Percentiles rank a stretch among this genome's conserved stretches.
phyloP scores from a whole-genome alignment of 2,797 vertebrate species.

The Columba guinea region DNA sequence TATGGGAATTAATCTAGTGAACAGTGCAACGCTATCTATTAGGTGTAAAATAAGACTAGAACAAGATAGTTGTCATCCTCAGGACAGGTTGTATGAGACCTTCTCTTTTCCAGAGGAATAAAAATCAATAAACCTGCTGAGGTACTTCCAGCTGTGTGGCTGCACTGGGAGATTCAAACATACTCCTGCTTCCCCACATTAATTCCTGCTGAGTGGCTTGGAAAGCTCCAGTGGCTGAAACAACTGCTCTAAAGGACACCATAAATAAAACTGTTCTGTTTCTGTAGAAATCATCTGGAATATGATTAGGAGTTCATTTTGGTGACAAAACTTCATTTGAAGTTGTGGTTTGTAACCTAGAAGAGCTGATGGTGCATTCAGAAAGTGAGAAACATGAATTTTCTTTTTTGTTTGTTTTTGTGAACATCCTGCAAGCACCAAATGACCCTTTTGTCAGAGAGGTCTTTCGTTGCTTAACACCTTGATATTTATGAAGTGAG shows the following conservation, averaged over 20 bases:
- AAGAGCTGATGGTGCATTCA: conserved; percentile 25
- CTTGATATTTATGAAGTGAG: conserved; percentile 42
- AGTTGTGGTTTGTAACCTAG: conserved; percentile 19
- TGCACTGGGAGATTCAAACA: not conserved
- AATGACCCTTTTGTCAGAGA: conserved; percentile 45
- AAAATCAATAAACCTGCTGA: not conserved
- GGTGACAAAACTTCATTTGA: conserved; percentile 51
- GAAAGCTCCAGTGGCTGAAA: conserved; percentile 49
- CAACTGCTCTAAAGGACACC: conserved; percentile 34
- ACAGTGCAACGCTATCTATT: accelerated
- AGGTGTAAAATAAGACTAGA: not conserved
- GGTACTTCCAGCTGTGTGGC: not conserved
- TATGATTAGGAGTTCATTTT: conserved; percentile 10
- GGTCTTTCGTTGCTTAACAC: conserved; percentile 12
- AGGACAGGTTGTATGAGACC: not conserved
- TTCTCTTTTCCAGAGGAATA: not conserved
- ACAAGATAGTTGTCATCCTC: not conserved
- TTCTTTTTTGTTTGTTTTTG: not conserved
- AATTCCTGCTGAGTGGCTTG: not conserved
- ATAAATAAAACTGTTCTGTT: not conserved
- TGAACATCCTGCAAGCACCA: conserved; percentile 30
- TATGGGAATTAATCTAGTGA: not conserved
- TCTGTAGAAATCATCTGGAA: not conserved
- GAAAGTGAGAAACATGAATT: conserved; percentile 15
- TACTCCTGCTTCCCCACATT: not conserved